Percentiles rank a stretch among this genome's conserved stretches.
Conservation (phyloP, 2,888 invertebrate genomes). For the Morpho achilles region DNA sequence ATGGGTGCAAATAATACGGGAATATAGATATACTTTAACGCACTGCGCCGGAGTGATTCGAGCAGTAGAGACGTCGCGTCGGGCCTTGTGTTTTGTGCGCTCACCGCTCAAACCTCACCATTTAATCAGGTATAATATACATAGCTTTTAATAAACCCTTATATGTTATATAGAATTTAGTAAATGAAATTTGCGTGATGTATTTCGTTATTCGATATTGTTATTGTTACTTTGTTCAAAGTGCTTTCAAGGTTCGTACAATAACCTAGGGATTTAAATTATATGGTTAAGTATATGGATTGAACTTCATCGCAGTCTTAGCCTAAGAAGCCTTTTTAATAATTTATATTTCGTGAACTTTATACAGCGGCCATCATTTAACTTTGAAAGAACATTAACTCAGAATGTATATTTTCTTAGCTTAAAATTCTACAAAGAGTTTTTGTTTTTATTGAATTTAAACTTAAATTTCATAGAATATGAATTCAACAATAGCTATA, state of each 20-base stretch:
- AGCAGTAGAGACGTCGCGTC: constrained; percentile 16
- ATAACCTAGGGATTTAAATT: constrained; percentile 11
- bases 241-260: constrained; percentile 9
- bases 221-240: background rate
- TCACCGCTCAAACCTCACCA: background rate
- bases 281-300: constrained; percentile 2
- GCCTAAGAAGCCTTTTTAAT: background rate
- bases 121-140: too few relatives aligned
- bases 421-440: too few relatives aligned
- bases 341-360: background rate
- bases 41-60: constrained; percentile 25
- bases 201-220: background rate
- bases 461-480: too few relatives aligned
- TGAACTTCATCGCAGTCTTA: constrained; percentile 1
- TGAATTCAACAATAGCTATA: too few relatives aligned
- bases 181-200: background rate
- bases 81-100: background rate
- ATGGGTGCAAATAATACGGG: constrained; percentile 14
- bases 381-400: too few relatives aligned
- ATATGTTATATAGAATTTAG: too few relatives aligned
- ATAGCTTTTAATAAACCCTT: too few relatives aligned
- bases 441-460: too few relatives aligned
- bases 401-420: too few relatives aligned
- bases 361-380: background rate
- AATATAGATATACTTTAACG: constrained; percentile 7